phyloP scores from a whole-genome alignment of 2,888 invertebrate genomes.

The Watsonalla cultraria region DNA sequence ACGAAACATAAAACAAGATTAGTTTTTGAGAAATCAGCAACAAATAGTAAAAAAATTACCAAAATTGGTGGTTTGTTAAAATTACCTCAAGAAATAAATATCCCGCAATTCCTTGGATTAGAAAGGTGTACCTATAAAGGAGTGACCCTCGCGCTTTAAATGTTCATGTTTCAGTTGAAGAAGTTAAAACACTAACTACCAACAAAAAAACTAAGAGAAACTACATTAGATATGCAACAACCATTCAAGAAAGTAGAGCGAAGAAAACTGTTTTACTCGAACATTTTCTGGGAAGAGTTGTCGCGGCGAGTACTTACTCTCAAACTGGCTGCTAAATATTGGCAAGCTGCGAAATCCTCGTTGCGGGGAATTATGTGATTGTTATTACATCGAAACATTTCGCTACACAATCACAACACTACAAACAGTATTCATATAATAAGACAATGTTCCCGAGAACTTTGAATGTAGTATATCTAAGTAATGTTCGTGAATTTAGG shows the following conservation, averaged over 20 bases:
- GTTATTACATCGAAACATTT: slow-evolving; percentile 22
- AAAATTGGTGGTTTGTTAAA: too few relatives aligned
- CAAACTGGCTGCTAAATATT: slow-evolving; percentile 14
- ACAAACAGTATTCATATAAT: background rate
- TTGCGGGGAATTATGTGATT: slow-evolving; percentile 20
- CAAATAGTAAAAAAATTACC: too few relatives aligned
- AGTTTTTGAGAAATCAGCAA: too few relatives aligned
- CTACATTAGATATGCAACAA: slow-evolving; percentile 10
- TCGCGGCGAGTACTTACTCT: too few relatives aligned
- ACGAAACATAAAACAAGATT: too few relatives aligned
- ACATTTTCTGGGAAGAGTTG: too few relatives aligned
- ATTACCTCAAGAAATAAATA: too few relatives aligned
- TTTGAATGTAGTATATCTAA: too few relatives aligned
- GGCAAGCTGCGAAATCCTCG: slow-evolving; percentile 17
- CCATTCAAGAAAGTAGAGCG: slow-evolving; percentile 7
- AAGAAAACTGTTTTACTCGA: slow-evolving; percentile 1
- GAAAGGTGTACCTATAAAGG: too few relatives aligned
- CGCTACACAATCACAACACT: slow-evolving; percentile 9
- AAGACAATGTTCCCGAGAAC: background rate
- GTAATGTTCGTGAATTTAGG: too few relatives aligned
- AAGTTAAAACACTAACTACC: background rate
- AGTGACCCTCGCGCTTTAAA: too few relatives aligned
- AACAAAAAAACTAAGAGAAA: background rate
- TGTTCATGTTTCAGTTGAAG: background rate
- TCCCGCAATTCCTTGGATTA: too few relatives aligned